Base-by-base conservation (phyloP, 2,797 vertebrate species). In the Enteromius viviparus region DNA sequence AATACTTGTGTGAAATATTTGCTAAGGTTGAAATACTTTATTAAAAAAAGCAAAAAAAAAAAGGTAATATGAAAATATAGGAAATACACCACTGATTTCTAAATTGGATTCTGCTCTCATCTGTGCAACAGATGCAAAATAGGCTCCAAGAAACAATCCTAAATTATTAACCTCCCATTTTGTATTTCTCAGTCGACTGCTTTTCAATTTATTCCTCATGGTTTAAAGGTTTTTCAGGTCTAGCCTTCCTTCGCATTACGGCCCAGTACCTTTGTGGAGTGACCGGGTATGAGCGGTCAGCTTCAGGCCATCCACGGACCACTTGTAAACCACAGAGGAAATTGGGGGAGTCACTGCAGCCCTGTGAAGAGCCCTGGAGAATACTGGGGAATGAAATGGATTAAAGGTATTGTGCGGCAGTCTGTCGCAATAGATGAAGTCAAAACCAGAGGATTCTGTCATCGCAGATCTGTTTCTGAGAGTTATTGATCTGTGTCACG, bases 141-240 rank as follows among this genome's bases (percentile, higher is more conserved):
- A 17, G 17, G 23, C 23, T 64, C 26, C 10, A 7, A 64, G 17
- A 49, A 66, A 60, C 47, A 65, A 40, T 62, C 15, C 26, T 77
- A 21, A 69, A 69, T 76, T 34, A 83, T 77, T 76, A 69, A 83
- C 11, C 7, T 34, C 23, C 19, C 19, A 8, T 76, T 69, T 69
- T 17, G 17, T 72, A 32, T 53, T 81, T 75, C 49, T 58, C 75
- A 64, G 23, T 42, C 12, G 40, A 75, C 42, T 29, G 58, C 58
- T 66, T 83, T 69, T 60, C 81, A 23, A 34, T 69, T 32, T 12
- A 45, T 68, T 53, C 26, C 62, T 69, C 6, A 11, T 58, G 8
- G 19, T 66, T 3, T 58, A 32, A 77, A 76, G 64, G 6, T 26
- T 58, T 58, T 53, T 14, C 34, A 12, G 14, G 21, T 65, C 58